Evolutionary conservation across 2,113 vertebrate species (phyloP).

Genomic region (Meleagris gallopavo): DNA sequence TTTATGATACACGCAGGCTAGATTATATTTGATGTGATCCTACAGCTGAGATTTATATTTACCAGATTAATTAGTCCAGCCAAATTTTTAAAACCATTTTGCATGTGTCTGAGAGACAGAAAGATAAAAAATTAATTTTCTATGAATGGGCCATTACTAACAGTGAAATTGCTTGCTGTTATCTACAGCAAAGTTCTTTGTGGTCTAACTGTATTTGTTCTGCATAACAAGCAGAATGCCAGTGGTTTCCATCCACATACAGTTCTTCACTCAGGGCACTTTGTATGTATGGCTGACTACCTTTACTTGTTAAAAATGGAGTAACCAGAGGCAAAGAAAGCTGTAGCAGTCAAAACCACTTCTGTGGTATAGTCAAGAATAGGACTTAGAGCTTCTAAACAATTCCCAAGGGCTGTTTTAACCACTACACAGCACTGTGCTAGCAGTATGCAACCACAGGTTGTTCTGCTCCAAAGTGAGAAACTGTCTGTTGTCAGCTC

Average conservation of each 20-base stretch:
- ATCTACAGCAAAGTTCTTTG: conserved; percentile 55
- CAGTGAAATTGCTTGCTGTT: conserved; percentile 47
- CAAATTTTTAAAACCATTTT: conserved; percentile 27
- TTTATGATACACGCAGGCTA: neutral
- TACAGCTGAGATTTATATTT: neutral
- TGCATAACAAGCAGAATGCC: conserved; percentile 67
- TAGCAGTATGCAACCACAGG: conserved; percentile 42
- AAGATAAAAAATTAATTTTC: conserved; percentile 55
- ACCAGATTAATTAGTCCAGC: conserved; percentile 1
- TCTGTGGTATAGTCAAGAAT: conserved; percentile 57
- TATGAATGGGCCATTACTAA: conserved; percentile 40
- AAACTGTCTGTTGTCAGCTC: neutral
- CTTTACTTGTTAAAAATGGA: conserved; percentile 46
- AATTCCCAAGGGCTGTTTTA: conserved; percentile 39
- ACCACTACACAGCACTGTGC: conserved; percentile 3
- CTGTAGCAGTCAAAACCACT: conserved; percentile 51
- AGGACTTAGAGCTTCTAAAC: conserved; percentile 32
- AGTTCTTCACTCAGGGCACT: conserved; percentile 29
- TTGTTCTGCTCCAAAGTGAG: neutral
- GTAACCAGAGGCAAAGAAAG: conserved; percentile 64
- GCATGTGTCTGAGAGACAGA: conserved; percentile 32
- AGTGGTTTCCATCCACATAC: conserved; percentile 59
- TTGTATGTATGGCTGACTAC: conserved; percentile 15
- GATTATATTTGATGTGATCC: neutral
- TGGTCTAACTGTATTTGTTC: conserved; percentile 63